Base-by-base conservation (phyloP, 1,140 invertebrate genomes). In the Diabrotica virgifera region DNA sequence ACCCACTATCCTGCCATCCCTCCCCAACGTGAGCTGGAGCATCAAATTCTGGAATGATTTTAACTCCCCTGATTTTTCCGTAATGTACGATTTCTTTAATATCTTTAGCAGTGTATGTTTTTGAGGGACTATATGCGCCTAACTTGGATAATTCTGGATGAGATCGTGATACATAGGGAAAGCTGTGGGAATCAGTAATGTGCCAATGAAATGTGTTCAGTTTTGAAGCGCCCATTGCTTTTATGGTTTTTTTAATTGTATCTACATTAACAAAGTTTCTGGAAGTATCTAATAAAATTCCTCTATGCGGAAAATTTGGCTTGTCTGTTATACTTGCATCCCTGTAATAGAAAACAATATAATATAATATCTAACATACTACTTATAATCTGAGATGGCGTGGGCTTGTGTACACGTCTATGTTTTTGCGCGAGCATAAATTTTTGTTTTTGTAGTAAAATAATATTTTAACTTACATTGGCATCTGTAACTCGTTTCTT, bases 201-300 rank as follows among this genome's bases (percentile, higher is more conserved):
- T 95, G 92, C 91, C 92, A 94, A 71, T 95, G 93, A 76, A 95
- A 90, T 0, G 88, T 88, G 74, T 95, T 95, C 40, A 95, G 73
- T 73, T 95, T 95, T 9, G 87, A 88, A 72, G 87, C 82, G 0
- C 87, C 86, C 91, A 95, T 93, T 0, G 83, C 92, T 72, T 93
- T 90, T 51, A 95, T 81, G 0, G 90, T 91, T 12, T 84, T 80
- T 69, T 90, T 85, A 52, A 95, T 89, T 0, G 84, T 79, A 4
- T 85, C 81, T 5, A 70, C 83, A 2, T 85, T 80, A 68, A 88
- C 83, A 73, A 83, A 93, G 77, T 93, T 93, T 35, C 92, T 84
- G 0, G 90, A 84, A 0, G 91, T 93, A 70, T 94, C 92, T 37
- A 94, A 72, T 5, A 91, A 76, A 0, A 94, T 78, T 4, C 91